Percentiles rank a stretch among this genome's conserved stretches.
phyloP scores from a whole-genome alignment of 2,113 vertebrate species.

The Bubo bubo region DNA sequence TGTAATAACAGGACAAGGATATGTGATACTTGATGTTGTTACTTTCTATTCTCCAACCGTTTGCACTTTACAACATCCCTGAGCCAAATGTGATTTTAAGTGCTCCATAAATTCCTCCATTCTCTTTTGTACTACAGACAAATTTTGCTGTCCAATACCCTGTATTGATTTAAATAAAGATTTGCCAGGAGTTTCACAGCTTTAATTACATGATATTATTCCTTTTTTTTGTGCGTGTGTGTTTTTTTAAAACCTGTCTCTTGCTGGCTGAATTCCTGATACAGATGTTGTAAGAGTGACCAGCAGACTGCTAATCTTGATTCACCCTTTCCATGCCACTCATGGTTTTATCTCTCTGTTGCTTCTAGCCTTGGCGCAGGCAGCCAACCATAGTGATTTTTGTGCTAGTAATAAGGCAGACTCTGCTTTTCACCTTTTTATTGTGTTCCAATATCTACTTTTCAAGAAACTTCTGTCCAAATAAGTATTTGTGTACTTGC shows the following conservation, averaged over 20 bases:
- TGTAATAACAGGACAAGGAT: not conserved
- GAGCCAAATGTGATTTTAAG: not conserved
- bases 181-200: not conserved
- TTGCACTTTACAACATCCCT: not conserved
- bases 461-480: not conserved
- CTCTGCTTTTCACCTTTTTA: not conserved
- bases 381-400: not conserved
- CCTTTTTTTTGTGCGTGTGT: too few relatives aligned
- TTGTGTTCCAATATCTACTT: not conserved
- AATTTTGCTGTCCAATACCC: not conserved
- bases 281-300: not conserved
- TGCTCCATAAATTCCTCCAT: not conserved
- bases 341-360: not conserved
- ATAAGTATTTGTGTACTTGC: not conserved
- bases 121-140: not conserved
- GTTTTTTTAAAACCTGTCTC: not conserved
- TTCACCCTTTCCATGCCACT: not conserved
- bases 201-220: not conserved
- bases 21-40: not conserved
- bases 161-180: not conserved
- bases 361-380: not conserved
- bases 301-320: not conserved
- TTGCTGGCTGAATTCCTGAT: not conserved
- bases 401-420: not conserved
- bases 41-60: not conserved